Evolutionary conservation across 2,888 invertebrate genomes (phyloP), one percentile per base, ranked within the genome.

Genomic region (Leucoptera coffeella): DNA sequence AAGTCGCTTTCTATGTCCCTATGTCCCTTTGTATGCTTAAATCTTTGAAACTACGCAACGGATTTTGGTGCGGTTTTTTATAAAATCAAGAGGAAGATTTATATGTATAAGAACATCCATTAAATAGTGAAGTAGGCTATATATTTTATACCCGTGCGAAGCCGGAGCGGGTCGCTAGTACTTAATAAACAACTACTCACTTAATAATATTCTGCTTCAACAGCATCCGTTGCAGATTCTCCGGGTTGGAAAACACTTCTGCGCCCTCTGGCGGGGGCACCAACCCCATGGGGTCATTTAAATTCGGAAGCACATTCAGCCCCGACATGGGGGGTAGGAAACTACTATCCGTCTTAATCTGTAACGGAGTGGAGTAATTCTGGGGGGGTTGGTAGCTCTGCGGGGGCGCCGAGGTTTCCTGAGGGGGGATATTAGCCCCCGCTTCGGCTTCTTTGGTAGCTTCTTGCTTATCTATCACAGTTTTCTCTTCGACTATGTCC

Each of bases 191-290:
- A n/a, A n/a, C n/a, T n/a, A 50, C 62, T 59, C 15, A 72, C 72
- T 64, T 69, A 47, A 67, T 65, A 34, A 71, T 65, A 39, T 69
- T 71, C 40, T 72, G 72, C 28, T 71, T 71, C 28, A 71, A 40
- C 36, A 72, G 39, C 69, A 72, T 71, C 42, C 69, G 45, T 39
- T 71, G 67, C 22, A 71, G 59, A 33, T 67, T 69, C 35, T 72
- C 69, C 2, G 60, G 50, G 31, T 60, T 64, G 11, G 59, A 51
- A 40, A 53, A 22, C 6, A 45, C 29, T 9, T 55, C 55, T 17
- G 47, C 38, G 27, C 47, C 40, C 32, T 38, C 37, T 35, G 45
- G 41, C 9, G 33, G 33, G 12, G 31, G 30, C 13, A 34, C 35
- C 29, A 38, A 33, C 3, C 35, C 42, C 36, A 40, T 30, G 20